A percentile compares a stretch with the other conserved stretches of the same genome.
Evolutionary conservation across 1,140 invertebrate species (phyloP).

Genomic region (Coenobita brevimanus): DNA sequence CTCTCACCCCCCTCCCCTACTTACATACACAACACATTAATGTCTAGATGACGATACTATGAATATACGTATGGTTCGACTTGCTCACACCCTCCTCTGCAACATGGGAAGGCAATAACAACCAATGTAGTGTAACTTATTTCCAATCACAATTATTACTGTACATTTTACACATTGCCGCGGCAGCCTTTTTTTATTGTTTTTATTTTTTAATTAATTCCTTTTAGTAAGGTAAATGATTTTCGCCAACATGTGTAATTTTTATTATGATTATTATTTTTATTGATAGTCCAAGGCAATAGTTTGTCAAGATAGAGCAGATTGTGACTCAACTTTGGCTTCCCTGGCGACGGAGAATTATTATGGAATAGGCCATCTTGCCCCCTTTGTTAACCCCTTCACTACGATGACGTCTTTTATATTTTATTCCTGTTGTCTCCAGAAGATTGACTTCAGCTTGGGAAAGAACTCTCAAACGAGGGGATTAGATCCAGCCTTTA

Average conservation of each 20-base stretch:
- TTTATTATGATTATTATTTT: neutral
- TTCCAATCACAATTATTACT: constrained; percentile 63
- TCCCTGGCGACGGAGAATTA: constrained; percentile 41
- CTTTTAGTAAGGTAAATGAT: constrained; percentile 22
- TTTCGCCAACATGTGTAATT: constrained; percentile 6
- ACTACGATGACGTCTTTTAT: neutral
- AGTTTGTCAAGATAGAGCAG: constrained; percentile 56
- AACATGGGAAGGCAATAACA: constrained; percentile 62
- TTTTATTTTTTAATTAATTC: constrained; percentile 37
- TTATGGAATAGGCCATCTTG: constrained; percentile 6
- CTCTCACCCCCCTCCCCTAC: neutral
- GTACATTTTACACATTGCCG: constrained; percentile 65
- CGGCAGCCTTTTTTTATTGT: constrained; percentile 50
- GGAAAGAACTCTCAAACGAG: too few relatives aligned
- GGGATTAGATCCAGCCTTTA: too few relatives aligned
- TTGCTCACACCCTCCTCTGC: constrained; percentile 39
- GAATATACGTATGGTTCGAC: constrained; percentile 28
- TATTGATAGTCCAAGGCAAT: constrained; percentile 61
- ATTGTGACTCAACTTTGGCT: constrained; percentile 56
- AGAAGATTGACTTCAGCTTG: constrained; percentile 15
- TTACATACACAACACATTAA: neutral
- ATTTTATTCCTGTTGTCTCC: neutral
- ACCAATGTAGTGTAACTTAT: constrained; percentile 61
- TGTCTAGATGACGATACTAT: constrained; percentile 32
- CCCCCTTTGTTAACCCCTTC: neutral